phyloP scores from a whole-genome alignment of 2,888 invertebrate genomes.

The Halictus quadricinctus region DNA sequence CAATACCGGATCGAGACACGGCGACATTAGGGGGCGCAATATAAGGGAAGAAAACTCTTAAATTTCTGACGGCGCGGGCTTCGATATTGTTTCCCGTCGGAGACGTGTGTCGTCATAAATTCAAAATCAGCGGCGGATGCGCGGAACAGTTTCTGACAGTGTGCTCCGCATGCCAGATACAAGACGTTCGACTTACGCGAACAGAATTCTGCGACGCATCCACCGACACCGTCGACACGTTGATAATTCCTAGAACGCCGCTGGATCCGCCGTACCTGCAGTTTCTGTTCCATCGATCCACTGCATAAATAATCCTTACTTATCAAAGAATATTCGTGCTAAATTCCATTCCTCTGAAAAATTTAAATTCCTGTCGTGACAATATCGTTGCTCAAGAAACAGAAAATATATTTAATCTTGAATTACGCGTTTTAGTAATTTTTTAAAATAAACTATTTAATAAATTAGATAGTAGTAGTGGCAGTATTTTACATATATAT shows the following conservation, averaged over 20 bases:
- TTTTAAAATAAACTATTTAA: no score
- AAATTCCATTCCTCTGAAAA: no score
- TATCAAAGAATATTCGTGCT: no score
- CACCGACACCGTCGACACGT: not conserved
- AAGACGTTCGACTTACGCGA: slow-evolving; percentile 29
- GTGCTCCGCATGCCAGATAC: slow-evolving; percentile 45
- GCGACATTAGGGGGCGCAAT: not conserved
- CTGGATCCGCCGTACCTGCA: not conserved
- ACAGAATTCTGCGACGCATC: slow-evolving; percentile 40
- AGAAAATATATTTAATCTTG: no score
- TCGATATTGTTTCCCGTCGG: slow-evolving; percentile 61
- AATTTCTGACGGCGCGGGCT: slow-evolving; percentile 45
- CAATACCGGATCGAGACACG: slow-evolving; percentile 2
- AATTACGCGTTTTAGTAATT: no score
- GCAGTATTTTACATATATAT: no score
- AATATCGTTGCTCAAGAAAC: no score
- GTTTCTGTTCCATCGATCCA: not conserved
- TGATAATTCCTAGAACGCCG: slow-evolving; percentile 7
- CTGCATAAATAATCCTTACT: no score
- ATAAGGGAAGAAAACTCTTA: slow-evolving; percentile 24
- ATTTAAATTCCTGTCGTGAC: no score
- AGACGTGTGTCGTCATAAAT: slow-evolving; percentile 57
- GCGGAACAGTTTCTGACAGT: slow-evolving; percentile 51
- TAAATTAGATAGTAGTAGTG: no score
- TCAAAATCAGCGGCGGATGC: slow-evolving; percentile 55